Evolutionary conservation across 23 tunicate species (phyloP), one percentile per base, ranked within the genome.

Genomic region (Phallusia fumigata): DNA sequence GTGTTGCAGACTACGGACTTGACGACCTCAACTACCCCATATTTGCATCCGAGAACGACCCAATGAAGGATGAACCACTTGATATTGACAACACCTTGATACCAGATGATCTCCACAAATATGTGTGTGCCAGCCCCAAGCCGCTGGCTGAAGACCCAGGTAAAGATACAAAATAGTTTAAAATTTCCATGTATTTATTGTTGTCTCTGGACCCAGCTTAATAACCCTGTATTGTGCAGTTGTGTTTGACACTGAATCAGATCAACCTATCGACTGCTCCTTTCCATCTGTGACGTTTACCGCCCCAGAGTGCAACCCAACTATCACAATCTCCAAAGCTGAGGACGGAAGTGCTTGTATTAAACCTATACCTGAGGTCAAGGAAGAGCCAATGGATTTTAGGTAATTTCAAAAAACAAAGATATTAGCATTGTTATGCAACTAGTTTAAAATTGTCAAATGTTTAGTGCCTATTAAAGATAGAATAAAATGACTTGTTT

Each of bases 321-420:
- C 77, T 16, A 81, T 87, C 78, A 81, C 82, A 19, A 87, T 87
- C 33, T 75, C 86, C 31, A 87, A 87, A 73, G 84, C 36, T 33
- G 82, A 76, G 22, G 91, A 87, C 32, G 91, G 91, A 36, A 81
- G 64, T 53, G 84, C 91, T 18, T 50, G 76, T 31, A 76, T 79
- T 45, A 87, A 81, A 58, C 51, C 83, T 0, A 30, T 30, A 19
- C 31, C 33, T 1, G 83, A 87, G 24, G 21, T 34, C 52, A 81
- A 75, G 26, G 84, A 87, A 13, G 78, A 52, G 0, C 52, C 76
- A 65, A 65, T 88, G 79, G 91, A 88, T 65, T 82, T 73, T 78
- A 88, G 91, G 91, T 88, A 32, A 18, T 52, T 53, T 3, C 19
- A 28, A 28, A 30, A 0, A 19, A 32, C 5, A 58, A 58, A 22